Evolutionary conservation across 2,888 invertebrate species (phyloP).

Genomic region (Hyalella azteca): DNA sequence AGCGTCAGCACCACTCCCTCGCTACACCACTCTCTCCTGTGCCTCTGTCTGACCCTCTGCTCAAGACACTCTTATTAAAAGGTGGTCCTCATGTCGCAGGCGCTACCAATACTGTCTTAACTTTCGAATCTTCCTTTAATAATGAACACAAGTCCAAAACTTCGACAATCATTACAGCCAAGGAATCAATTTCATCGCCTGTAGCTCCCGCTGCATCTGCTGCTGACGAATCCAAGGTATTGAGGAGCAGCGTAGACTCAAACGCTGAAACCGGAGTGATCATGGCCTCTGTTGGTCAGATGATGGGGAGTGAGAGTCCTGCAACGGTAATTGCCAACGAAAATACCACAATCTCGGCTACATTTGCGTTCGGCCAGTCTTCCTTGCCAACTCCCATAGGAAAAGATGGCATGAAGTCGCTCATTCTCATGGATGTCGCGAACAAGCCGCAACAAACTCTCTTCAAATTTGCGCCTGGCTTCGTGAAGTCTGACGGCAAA

Average conservation of each 20-base stretch:
- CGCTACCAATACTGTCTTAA: conserved; percentile 6
- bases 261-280: background rate
- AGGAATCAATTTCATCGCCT: background rate
- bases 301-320: background rate
- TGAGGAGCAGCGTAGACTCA: background rate
- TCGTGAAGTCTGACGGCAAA: background rate
- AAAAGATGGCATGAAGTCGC: conserved; percentile 14
- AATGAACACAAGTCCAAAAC: background rate
- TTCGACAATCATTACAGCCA: background rate
- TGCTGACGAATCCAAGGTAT: background rate
- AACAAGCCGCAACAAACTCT: conserved; percentile 8
- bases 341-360: conserved; percentile 18
- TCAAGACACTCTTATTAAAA: conserved; percentile 21
- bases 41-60: conserved; percentile 11
- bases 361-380: conserved; percentile 1
- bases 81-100: background rate
- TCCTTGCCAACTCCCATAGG: background rate
- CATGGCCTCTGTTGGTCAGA: background rate
- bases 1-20: background rate
- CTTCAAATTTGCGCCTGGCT: background rate
- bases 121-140: conserved; percentile 7
- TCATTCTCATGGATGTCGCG: conserved; percentile 22
- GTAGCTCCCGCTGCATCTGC: background rate
- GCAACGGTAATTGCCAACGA: background rate
- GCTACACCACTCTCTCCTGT: conserved; percentile 35